These are phyloP conservation scores for Amazonetta brasiliensis DNA, from an alignment of 2,797 vertebrate species.

Conservation along the genomic window DNA sequence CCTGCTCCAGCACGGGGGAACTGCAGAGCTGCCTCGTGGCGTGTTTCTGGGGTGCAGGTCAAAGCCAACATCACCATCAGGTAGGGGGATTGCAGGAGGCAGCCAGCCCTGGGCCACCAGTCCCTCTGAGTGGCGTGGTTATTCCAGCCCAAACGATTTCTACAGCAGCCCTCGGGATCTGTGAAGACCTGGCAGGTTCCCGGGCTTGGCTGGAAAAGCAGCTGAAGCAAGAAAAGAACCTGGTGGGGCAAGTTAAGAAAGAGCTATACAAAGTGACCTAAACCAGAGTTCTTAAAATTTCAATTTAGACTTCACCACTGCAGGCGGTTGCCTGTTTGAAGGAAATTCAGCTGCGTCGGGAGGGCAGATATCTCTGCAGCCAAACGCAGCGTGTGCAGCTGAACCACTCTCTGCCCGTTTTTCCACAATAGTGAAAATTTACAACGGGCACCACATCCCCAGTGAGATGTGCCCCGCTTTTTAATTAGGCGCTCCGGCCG, in stretches of 20 bases:
- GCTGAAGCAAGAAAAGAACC: neutral
- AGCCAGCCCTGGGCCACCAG: neutral
- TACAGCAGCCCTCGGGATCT: neutral
- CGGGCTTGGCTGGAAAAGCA: neutral
- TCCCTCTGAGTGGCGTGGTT: neutral
- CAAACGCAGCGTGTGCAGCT: neutral
- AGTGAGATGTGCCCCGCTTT: neutral
- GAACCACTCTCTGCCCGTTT: neutral
- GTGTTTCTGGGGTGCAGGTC: neutral
- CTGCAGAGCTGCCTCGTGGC: fast-evolving
- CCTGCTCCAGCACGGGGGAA: neutral
- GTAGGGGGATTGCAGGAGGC: neutral
- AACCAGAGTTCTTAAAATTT: neutral
- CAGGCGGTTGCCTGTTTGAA: neutral
- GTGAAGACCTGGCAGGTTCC: neutral
- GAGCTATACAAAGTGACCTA: neutral
- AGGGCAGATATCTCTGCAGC: neutral
- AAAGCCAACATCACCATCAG: neutral
- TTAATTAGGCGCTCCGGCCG: neutral
- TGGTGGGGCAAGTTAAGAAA: neutral
- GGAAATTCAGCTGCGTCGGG: neutral
- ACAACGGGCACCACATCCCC: neutral
- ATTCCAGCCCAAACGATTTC: neutral
- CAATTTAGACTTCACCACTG: neutral
- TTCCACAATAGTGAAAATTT: neutral